These are phyloP conservation scores for Myopa testacea DNA, from an alignment of 2,888 invertebrate species.

Conservation along the genomic window DNA sequence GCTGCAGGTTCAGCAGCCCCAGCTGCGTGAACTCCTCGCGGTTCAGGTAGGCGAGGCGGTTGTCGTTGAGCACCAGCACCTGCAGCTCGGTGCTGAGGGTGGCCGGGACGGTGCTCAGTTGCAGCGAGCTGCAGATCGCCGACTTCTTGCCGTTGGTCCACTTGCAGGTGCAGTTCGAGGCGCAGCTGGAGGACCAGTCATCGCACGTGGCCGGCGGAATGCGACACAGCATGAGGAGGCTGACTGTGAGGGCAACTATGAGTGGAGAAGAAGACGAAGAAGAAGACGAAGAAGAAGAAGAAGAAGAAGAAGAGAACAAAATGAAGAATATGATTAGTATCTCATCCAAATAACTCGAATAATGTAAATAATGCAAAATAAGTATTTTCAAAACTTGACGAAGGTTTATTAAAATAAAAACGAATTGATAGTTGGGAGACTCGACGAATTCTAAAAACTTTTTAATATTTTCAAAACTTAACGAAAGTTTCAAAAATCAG, in stretches of 20 bases:
- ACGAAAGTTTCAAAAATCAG: too few species aligned
- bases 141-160: slow-evolving; percentile 94
- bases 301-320: slow-evolving; percentile 41
- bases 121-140: slow-evolving; percentile 85
- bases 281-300: slow-evolving; percentile 11
- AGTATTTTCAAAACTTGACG: too few species aligned
- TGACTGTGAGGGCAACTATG: slow-evolving; percentile 52
- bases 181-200: slow-evolving; percentile 88
- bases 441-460: too few species aligned
- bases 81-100: slow-evolving; percentile 77
- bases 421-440: too few species aligned
- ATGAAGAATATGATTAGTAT: neutral
- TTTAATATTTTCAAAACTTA: too few species aligned
- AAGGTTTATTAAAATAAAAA: too few species aligned
- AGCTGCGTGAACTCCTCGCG: slow-evolving; percentile 83
- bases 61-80: slow-evolving; percentile 86
- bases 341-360: too few species aligned
- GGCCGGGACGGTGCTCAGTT: slow-evolving; percentile 81
- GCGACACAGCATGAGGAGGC: slow-evolving; percentile 49
- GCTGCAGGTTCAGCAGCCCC: slow-evolving; percentile 85
- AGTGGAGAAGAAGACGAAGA: slow-evolving; percentile 9
- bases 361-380: too few species aligned
- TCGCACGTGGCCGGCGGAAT: slow-evolving; percentile 70
- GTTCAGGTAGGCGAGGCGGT: slow-evolving; percentile 80
- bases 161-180: slow-evolving; percentile 88